A percentile compares a stretch with the other conserved stretches of the same genome.
These are phyloP conservation scores for Sitta europaea DNA, from an alignment of 2,113 vertebrate species.

Conservation along the genomic window DNA sequence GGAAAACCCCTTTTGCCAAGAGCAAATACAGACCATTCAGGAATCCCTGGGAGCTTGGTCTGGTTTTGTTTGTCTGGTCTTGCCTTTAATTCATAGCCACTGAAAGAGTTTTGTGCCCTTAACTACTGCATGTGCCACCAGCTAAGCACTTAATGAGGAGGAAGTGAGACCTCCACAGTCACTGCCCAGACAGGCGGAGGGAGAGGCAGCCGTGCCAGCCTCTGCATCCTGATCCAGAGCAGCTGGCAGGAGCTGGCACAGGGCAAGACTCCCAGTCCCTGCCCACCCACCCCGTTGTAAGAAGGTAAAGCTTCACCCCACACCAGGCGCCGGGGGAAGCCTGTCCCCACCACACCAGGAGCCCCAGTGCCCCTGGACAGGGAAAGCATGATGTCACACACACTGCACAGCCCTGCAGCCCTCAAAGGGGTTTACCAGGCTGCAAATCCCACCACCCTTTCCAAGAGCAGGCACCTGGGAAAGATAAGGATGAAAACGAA, in stretches of 20 bases:
- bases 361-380: not conserved
- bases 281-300: fast-evolving
- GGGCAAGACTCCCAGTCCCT: not conserved
- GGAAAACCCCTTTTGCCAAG: not conserved
- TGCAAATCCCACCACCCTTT: not conserved
- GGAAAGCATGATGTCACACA: fast-evolving
- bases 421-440: not conserved
- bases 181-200: not conserved
- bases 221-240: not conserved
- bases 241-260: not conserved
- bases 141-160: not conserved
- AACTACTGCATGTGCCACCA: not conserved
- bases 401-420: not conserved
- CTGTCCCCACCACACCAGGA: not conserved
- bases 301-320: not conserved
- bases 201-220: not conserved
- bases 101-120: not conserved
- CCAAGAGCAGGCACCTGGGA: not conserved
- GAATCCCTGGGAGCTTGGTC: not conserved
- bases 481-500: not conserved
- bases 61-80: not conserved
- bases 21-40: not conserved
- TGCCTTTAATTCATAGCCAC: not conserved
- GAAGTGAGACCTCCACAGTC: not conserved
- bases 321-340: too few species aligned